phyloP scores from a whole-genome alignment of 2,797 vertebrate genomes.

The Parotocinclus haroldoi region DNA sequence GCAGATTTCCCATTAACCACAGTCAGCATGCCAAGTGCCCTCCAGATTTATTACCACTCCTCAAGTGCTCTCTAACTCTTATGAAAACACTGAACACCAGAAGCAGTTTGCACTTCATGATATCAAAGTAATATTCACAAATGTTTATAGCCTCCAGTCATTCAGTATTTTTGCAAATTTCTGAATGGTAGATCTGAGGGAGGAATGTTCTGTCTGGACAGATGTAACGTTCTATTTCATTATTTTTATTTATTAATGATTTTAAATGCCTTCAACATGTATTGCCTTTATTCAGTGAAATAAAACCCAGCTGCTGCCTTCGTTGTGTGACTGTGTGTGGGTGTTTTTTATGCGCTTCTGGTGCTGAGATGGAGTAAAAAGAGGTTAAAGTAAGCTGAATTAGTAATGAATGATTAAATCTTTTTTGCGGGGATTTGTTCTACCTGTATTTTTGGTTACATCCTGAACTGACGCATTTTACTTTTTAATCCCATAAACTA shows the following conservation, averaged over 20 bases:
- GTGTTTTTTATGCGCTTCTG: constrained; percentile 35
- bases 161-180: constrained; percentile 28
- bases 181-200: constrained; percentile 47
- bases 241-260: constrained; percentile 61
- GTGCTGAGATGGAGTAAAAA: constrained; percentile 14
- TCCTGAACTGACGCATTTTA: too few relatives aligned
- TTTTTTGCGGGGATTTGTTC: too few relatives aligned
- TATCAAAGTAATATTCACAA: not conserved
- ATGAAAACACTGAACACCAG: constrained; percentile 4
- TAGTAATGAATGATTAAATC: not conserved
- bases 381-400: constrained; percentile 2
- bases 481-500: too few relatives aligned
- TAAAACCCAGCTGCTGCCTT: constrained; percentile 56
- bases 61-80: not conserved
- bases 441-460: not conserved
- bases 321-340: constrained; percentile 50
- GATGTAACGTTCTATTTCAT: constrained; percentile 55
- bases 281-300: constrained; percentile 58
- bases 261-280: constrained; percentile 59
- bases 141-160: constrained; percentile 8
- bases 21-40: constrained; percentile 8
- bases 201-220: constrained; percentile 53
- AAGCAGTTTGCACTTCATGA: not conserved
- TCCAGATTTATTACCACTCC: constrained; percentile 11
- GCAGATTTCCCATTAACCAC: constrained; percentile 19